Evolutionary conservation across 1,140 invertebrate species (phyloP).

Genomic region (Aplysia californica): DNA sequence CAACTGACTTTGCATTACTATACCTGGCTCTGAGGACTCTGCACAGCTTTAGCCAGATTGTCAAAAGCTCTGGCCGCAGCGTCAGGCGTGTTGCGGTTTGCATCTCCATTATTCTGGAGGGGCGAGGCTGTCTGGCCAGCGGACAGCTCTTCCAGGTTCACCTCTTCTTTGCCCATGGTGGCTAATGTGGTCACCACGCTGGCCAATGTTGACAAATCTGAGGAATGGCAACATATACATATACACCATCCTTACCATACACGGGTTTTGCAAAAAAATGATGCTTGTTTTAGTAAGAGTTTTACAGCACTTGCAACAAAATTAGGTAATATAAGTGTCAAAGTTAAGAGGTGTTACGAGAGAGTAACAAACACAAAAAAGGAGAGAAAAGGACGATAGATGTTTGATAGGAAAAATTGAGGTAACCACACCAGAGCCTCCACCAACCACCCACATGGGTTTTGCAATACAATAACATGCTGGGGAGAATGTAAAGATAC

Average conservation of each 20-base stretch:
- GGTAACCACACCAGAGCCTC: no score
- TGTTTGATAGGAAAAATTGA: no score
- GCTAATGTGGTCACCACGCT: constrained; percentile 71
- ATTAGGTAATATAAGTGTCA: no score
- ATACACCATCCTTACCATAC: no score
- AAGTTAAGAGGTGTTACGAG: no score
- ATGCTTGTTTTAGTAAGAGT: no score
- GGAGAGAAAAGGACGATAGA: no score
- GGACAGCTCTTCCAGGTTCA: constrained; percentile 39
- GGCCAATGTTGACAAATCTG: constrained; percentile 70
- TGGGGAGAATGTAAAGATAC: background rate
- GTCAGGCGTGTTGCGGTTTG: constrained; percentile 24
- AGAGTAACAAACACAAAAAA: no score
- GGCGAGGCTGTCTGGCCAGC: constrained; percentile 44
- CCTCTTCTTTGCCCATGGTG: constrained; percentile 71
- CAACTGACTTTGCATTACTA: constrained; percentile 28
- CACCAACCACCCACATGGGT: no score
- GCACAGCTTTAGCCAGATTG: constrained; percentile 77
- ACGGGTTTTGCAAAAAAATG: no score
- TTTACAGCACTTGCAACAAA: no score
- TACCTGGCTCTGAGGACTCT: constrained; percentile 48
- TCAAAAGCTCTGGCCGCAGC: constrained; percentile 79
- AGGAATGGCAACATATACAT: constrained; percentile 14
- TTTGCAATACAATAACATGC: no score
- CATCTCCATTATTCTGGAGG: constrained; percentile 29